These are phyloP conservation scores for Phymorhynchus buccinoides DNA, from an alignment of 1,140 invertebrate species.

Conservation along the genomic window DNA sequence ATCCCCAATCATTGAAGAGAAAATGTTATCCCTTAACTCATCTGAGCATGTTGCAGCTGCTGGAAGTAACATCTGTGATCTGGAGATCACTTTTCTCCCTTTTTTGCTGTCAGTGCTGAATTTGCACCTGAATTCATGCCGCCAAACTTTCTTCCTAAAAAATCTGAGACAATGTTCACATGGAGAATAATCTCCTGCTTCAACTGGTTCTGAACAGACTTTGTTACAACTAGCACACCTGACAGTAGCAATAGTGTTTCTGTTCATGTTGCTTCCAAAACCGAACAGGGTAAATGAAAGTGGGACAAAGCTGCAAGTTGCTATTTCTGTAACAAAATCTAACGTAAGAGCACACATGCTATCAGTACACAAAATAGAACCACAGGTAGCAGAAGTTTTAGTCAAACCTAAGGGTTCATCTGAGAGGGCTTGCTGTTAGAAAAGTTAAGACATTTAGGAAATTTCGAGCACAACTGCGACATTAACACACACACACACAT, in stretches of 20 bases:
- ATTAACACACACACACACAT: neutral
- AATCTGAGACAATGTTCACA: constrained; percentile 34
- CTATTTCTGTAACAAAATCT: no score
- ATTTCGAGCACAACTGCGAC: no score
- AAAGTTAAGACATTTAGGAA: constrained; percentile 21
- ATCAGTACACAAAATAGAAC: no score
- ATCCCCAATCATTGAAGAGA: constrained; percentile 7
- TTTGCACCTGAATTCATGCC: constrained; percentile 24
- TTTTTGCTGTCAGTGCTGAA: neutral
- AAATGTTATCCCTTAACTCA: constrained; percentile 4
- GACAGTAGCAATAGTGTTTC: no score
- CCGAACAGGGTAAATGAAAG: no score
- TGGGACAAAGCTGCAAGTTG: no score
- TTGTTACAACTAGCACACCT: no score
- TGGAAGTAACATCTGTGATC: neutral
- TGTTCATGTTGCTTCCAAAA: no score
- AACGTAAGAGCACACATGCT: no score
- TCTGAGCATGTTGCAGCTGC: neutral
- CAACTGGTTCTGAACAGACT: neutral
- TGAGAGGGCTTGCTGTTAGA: constrained; percentile 5
- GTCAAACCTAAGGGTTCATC: no score
- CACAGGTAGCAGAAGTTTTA: no score
- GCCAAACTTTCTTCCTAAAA: constrained; percentile 32
- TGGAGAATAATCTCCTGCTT: constrained; percentile 19
- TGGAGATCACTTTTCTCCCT: neutral